Conservation (phyloP, 2,888 invertebrate genomes). For the Drosophila longiperda region DNA sequence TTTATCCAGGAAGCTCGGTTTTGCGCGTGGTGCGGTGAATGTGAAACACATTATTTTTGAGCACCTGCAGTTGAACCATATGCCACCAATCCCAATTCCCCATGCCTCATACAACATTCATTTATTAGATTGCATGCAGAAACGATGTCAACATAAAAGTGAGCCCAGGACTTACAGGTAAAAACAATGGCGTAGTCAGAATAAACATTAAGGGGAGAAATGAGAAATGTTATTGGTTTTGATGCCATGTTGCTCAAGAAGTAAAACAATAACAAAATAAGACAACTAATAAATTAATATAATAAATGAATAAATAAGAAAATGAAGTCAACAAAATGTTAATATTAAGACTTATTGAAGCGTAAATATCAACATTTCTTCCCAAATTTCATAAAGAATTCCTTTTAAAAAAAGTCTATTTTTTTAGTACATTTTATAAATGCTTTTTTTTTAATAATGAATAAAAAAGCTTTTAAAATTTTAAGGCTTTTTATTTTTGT, state of each 20-base stretch:
- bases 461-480: neutral
- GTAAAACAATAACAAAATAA: neutral
- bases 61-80: conserved; percentile 50
- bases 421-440: neutral
- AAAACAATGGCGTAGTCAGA: conserved; percentile 4
- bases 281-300: neutral
- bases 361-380: no score
- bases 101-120: conserved; percentile 25
- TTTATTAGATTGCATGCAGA: conserved; percentile 71
- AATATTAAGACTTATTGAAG: no score
- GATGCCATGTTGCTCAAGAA: neutral
- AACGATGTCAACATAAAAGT: conserved; percentile 62
- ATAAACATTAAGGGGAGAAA: neutral
- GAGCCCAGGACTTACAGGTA: conserved; percentile 37
- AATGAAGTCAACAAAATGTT: no score
- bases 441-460: neutral
- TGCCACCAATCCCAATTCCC: conserved; percentile 11
- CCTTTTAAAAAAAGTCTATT: neutral
- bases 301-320: neutral
- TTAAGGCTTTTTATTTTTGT: neutral
- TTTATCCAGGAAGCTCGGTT: conserved; percentile 37
- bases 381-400: neutral
- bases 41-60: conserved; percentile 45
- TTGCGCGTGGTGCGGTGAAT: conserved; percentile 2
- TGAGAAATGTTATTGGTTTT: neutral